These are phyloP conservation scores for Melanotaenia nigrans DNA, from an alignment of 2,797 vertebrate species.

Conservation along the genomic window DNA sequence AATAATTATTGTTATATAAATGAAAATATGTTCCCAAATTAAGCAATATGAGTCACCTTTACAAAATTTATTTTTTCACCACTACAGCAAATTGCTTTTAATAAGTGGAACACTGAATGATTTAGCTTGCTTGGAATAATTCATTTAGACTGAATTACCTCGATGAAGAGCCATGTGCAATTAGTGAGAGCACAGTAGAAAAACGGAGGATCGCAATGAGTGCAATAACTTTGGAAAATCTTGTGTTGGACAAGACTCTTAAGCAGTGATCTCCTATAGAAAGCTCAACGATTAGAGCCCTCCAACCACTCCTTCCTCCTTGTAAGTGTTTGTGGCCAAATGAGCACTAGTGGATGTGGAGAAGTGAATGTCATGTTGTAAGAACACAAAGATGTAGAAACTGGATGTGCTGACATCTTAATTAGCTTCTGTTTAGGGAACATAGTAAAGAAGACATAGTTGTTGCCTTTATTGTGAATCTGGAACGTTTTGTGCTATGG, in stretches of 20 bases:
- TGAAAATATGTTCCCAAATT: conserved; percentile 23
- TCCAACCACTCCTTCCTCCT: not conserved
- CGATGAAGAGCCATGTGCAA: not conserved
- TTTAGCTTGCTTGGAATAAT: too few species aligned
- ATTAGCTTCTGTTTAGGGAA: not conserved
- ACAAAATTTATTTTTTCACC: not conserved
- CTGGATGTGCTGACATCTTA: not conserved
- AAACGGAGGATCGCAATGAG: not conserved
- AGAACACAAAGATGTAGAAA: not conserved
- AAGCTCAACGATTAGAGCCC: not conserved
- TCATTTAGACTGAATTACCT: too few species aligned
- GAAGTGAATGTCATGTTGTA: not conserved
- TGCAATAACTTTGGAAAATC: not conserved
- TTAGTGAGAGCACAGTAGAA: not conserved
- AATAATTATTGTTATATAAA: conserved; percentile 50
- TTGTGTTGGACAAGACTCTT: not conserved
- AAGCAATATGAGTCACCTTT: not conserved
- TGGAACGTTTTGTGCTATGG: not conserved
- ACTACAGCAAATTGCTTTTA: not conserved
- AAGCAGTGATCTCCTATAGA: not conserved
- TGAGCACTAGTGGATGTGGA: not conserved
- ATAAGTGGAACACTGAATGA: too few species aligned
- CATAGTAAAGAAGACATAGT: not conserved
- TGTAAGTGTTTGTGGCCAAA: too few species aligned
- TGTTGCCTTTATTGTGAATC: not conserved